Evolutionary conservation across 2,797 vertebrate genomes (phyloP).

Genomic region (Microhierax caerulescens): DNA sequence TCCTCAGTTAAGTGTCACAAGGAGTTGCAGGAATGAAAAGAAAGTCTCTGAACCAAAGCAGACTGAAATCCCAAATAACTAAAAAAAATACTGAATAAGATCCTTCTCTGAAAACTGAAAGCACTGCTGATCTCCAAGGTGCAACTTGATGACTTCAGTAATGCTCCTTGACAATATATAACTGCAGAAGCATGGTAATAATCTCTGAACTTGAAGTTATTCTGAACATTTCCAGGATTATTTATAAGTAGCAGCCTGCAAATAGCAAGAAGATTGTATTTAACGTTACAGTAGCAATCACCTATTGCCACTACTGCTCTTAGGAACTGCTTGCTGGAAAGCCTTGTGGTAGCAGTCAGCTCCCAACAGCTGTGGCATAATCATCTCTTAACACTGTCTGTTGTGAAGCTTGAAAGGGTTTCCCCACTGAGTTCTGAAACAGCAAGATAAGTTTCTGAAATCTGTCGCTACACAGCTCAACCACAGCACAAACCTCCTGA

Average conservation of each 20-base stretch:
- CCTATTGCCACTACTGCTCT: not conserved
- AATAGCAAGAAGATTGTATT: not conserved
- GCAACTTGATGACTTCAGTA: not conserved
- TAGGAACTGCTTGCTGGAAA: not conserved
- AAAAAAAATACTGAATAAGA: not conserved
- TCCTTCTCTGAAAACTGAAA: not conserved
- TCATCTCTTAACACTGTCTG: not conserved
- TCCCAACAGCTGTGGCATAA: not conserved
- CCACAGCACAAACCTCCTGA: constrained; percentile 65
- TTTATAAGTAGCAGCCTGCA: not conserved
- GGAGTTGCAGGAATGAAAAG: not conserved
- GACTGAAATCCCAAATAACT: not conserved
- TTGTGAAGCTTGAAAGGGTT: not conserved
- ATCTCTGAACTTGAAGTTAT: not conserved
- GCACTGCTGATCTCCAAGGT: not conserved
- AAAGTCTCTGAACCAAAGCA: not conserved
- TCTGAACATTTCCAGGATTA: not conserved
- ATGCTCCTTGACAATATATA: not conserved
- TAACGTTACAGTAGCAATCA: not conserved
- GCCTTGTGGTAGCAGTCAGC: not conserved
- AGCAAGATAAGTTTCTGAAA: not conserved
- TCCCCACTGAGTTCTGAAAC: not conserved
- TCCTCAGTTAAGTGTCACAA: not conserved
- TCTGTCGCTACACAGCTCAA: not conserved
- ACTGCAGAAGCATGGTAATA: not conserved